A percentile compares a stretch with the other conserved stretches of the same genome.
phyloP scores from a whole-genome alignment of 2,113 vertebrate genomes.

The Chlamydotis undulata region DNA sequence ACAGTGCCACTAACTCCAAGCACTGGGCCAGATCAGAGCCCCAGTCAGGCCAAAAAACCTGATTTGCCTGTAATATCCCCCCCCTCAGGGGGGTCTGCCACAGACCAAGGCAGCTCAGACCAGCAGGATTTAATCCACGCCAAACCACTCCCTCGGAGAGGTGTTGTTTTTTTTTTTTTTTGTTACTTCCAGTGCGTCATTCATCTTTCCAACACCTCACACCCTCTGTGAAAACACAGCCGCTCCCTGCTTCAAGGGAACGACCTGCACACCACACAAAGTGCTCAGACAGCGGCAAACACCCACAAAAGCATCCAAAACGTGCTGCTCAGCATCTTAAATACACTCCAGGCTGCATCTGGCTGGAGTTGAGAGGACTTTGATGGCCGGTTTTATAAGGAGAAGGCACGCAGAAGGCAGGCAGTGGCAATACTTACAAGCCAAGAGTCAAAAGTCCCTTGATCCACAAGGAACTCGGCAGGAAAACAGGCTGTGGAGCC shows the following conservation, averaged over 20 bases:
- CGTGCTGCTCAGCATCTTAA: fast-evolving
- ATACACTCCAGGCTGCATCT: fast-evolving
- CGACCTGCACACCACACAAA: fast-evolving
- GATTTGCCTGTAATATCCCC: too few relatives aligned
- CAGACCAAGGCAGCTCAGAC: not conserved
- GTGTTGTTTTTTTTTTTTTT: too few relatives aligned
- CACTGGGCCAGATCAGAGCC: too few relatives aligned
- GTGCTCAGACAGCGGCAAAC: not conserved
- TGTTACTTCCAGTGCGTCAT: not conserved
- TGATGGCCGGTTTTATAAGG: not conserved
- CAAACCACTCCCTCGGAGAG: fast-evolving
- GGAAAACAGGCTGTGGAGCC: not conserved
- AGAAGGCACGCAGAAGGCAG: not conserved
- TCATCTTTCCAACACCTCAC: not conserved
- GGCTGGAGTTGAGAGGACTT: not conserved
- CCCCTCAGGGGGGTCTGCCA: too few relatives aligned
- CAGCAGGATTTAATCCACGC: not conserved
- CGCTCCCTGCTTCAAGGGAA: not conserved
- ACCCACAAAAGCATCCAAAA: not conserved
- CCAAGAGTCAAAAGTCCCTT: not conserved
- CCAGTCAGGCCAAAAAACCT: fast-evolving
- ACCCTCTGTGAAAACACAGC: not conserved
- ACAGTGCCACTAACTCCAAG: not conserved
- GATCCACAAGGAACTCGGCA: not conserved
- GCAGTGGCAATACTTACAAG: not conserved